phyloP scores from a whole-genome alignment of 2,113 vertebrate genomes.

The Lampris megalopsis region DNA sequence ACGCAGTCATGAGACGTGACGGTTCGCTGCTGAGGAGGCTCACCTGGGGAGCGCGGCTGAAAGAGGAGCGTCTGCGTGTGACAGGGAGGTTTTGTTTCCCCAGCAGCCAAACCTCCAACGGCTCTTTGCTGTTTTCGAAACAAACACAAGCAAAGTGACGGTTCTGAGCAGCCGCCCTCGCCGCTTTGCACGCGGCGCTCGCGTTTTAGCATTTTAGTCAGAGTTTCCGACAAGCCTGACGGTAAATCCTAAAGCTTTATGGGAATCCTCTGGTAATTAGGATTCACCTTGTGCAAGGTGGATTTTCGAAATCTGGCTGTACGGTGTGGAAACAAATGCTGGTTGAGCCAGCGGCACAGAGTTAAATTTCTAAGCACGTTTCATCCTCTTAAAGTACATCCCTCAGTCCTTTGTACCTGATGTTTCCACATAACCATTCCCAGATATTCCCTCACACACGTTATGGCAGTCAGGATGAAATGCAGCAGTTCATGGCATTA shows the following conservation, averaged over 20 bases:
- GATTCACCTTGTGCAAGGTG: constrained; percentile 46
- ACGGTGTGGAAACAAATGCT: constrained; percentile 48
- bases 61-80: not conserved
- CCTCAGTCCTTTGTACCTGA: constrained; percentile 49
- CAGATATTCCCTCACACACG: constrained; percentile 49
- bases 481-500: too few relatives aligned
- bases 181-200: constrained; percentile 11
- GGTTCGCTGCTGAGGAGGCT: not conserved
- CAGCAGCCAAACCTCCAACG: constrained; percentile 12
- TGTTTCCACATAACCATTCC: constrained; percentile 39
- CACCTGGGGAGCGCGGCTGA: not conserved
- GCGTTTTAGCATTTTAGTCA: constrained; percentile 30
- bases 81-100: constrained; percentile 15
- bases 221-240: constrained; percentile 47
- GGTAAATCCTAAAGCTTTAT: constrained; percentile 61
- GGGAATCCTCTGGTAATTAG: constrained; percentile 69
- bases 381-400: constrained; percentile 40
- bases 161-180: not conserved
- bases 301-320: constrained; percentile 32
- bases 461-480: not conserved
- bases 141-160: constrained; percentile 6
- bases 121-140: constrained; percentile 7
- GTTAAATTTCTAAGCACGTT: constrained; percentile 49
- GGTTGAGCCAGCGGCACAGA: constrained; percentile 48
- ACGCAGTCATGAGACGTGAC: constrained; percentile 21